Conservation (phyloP, 2,888 invertebrate species). For the Tenthredo mesomela region DNA sequence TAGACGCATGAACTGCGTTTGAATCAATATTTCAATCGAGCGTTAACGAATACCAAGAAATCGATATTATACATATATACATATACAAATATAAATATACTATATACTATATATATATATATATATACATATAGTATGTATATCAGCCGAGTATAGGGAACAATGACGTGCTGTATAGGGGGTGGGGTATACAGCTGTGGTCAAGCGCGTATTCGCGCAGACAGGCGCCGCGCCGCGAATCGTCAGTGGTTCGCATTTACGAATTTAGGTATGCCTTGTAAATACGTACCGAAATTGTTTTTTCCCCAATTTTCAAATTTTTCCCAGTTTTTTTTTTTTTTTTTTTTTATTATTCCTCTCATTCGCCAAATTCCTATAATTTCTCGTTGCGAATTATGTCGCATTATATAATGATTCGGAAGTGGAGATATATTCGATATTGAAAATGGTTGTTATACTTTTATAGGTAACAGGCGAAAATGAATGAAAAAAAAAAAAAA, state of each 20-base stretch:
- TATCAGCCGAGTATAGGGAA: conserved; percentile 40
- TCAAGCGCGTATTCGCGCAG: conserved; percentile 72
- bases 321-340: neutral
- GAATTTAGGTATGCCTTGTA: conserved; percentile 23
- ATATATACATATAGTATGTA: neutral
- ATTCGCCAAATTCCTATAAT: neutral
- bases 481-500: too few species aligned
- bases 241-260: conserved; percentile 71
- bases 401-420: neutral
- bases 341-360: neutral
- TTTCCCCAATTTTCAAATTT: neutral
- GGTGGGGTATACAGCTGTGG: conserved; percentile 35
- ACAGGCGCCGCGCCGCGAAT: conserved; percentile 71
- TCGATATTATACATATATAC: neutral
- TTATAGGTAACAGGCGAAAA: neutral
- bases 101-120: neutral
- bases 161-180: conserved; percentile 24
- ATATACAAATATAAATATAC: neutral
- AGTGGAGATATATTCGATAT: too few species aligned
- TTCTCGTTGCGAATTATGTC: neutral
- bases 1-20: neutral
- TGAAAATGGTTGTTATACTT: too few species aligned
- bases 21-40: neutral
- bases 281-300: neutral
- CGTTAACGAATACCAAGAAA: conserved; percentile 9